Evolutionary conservation across 2,888 invertebrate species (phyloP), one percentile per base, ranked within the genome.

Genomic region (Magallana nippona): DNA sequence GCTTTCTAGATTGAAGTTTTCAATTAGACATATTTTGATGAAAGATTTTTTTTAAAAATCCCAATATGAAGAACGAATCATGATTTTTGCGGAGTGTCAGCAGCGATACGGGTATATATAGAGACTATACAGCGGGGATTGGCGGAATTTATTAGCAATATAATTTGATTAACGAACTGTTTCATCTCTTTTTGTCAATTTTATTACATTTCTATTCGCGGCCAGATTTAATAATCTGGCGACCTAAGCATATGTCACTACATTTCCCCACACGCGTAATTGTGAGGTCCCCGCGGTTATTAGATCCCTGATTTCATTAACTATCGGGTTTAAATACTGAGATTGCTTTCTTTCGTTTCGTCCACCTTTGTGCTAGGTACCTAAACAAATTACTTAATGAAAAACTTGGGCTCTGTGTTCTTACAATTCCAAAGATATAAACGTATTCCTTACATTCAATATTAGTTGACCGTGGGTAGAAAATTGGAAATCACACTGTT

Each of bases 251-350:
- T 22, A 71, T 71, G 71, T 71, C 71, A 71, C 71, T 71, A 27
- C 32, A 71, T 71, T 71, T 71, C 15, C 22, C 32, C 71, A 27
- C 71, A 27, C 71, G 15, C 71, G 71, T 71, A 71, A 71, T 71
- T 71, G 71, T 71, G 15, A 32, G 71, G 22, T 71, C 32, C 32
- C 27, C 27, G 71, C 13, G 15, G 71, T 27, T 71, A 71, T 71
- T 71, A 71, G 71, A 71, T 71, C 71, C 71, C 22, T 71, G 71
- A 71, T 71, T 71, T 71, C 71, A 71, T 71, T 71, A 71, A 71
- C 71, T 71, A 71, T 71, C 32, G 71, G 27, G 71, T 27, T 60
- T 71, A 71, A 71, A 71, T 32, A 71, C 71, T 71, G 71, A 71
- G 22, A 71, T 22, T 22, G 27, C 71, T 27, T 71, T 27, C 10